phyloP scores from a whole-genome alignment of 2,113 vertebrate genomes.

The Xiphias gladius region DNA sequence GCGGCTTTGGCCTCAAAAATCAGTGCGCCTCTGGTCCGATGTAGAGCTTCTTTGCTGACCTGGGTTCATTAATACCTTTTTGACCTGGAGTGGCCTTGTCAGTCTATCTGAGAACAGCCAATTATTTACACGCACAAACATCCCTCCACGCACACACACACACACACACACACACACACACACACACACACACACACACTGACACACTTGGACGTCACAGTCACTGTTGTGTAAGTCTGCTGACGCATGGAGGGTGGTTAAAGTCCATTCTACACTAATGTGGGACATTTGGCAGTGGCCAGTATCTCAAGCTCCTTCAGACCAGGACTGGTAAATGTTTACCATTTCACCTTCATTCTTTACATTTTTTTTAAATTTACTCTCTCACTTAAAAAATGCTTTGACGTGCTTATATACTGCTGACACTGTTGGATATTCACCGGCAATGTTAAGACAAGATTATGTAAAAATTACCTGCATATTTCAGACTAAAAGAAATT shows the following conservation, averaged over 20 bases:
- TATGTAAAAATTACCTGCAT: background rate
- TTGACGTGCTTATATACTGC: background rate
- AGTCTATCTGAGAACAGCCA: background rate
- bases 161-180: slow-evolving; percentile 15
- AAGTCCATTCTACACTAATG: slow-evolving; percentile 52
- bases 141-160: background rate
- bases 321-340: slow-evolving; percentile 16
- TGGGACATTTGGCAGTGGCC: slow-evolving; percentile 8
- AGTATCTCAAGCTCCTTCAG: slow-evolving; percentile 19
- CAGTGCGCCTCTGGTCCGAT: background rate
- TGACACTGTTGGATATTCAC: background rate
- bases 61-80: slow-evolving; percentile 12
- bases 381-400: background rate
- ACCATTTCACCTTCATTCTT: background rate
- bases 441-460: background rate
- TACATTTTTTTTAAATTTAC: slow-evolving; percentile 3
- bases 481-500: slow-evolving; percentile 16
- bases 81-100: slow-evolving; percentile 16
- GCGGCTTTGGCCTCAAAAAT: background rate
- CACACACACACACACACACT: slow-evolving; percentile 12
- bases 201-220: slow-evolving; percentile 34
- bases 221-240: slow-evolving; percentile 50
- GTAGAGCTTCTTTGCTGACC: background rate
- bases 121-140: slow-evolving; percentile 9
- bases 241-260: slow-evolving; percentile 48